Conservation (phyloP, 2,888 invertebrate species). For the Pseudococcus viburni region DNA sequence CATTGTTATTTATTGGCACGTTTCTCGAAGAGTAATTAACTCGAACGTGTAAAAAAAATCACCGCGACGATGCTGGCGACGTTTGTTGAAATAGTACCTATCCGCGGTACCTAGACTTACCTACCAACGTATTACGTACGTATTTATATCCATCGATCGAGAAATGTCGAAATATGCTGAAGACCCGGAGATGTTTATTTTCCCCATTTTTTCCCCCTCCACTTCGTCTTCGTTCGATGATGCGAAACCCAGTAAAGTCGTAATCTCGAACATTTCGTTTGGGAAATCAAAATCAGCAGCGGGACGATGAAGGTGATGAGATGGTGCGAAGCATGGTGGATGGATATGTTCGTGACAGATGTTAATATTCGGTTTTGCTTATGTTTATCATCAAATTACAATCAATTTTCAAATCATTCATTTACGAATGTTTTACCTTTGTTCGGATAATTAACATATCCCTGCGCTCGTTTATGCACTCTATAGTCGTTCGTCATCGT, state of each 20-base stretch:
- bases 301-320: not conserved
- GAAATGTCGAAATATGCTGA: not conserved
- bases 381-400: slow-evolving; percentile 46
- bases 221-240: not conserved
- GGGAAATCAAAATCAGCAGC: not conserved
- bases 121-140: not conserved
- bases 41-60: slow-evolving; percentile 13
- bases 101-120: no score
- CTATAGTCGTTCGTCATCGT: slow-evolving; percentile 17
- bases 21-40: slow-evolving; percentile 44
- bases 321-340: not conserved
- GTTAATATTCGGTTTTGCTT: slow-evolving; percentile 50
- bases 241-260: not conserved
- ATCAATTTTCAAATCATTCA: slow-evolving; percentile 41
- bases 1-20: slow-evolving; percentile 49
- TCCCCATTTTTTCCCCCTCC: not conserved
- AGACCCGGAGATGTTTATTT: slow-evolving; percentile 16
- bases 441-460: slow-evolving; percentile 44
- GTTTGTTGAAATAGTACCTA: slow-evolving; percentile 21
- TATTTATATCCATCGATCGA: not conserved
- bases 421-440: slow-evolving; percentile 44
- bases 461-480: not conserved
- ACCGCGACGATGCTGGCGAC: not conserved
- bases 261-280: not conserved
- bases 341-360: slow-evolving; percentile 41